phyloP scores from a whole-genome alignment of 2,888 invertebrate species.

The Linnaemya tessellans region DNA sequence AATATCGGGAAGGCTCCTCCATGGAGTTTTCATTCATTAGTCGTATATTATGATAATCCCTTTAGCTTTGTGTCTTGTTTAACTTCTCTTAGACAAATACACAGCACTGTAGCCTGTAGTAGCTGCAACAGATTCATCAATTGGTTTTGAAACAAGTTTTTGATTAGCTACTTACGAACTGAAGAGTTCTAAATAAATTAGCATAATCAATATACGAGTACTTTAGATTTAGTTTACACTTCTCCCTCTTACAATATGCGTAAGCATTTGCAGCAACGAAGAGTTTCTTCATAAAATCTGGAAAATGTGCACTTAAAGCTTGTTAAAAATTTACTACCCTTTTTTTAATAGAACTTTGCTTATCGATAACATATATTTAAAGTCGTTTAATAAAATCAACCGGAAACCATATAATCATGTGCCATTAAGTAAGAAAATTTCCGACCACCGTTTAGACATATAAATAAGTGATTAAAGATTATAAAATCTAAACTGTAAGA shows the following conservation, averaged over 20 bases:
- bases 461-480: background rate
- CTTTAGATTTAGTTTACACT: background rate
- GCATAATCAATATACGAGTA: conserved; percentile 27
- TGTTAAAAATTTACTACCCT: background rate
- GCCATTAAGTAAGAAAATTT: background rate
- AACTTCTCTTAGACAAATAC: conserved; percentile 5
- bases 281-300: background rate
- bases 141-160: conserved; percentile 12
- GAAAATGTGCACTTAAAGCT: background rate
- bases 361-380: background rate
- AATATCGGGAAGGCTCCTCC: no score
- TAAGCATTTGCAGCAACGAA: background rate
- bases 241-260: background rate
- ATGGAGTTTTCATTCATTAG: no score
- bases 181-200: conserved; percentile 30
- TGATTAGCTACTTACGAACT: conserved; percentile 35
- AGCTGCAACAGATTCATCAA: conserved; percentile 2
- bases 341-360: background rate
- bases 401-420: background rate
- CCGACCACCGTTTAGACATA: background rate
- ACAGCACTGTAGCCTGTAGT: background rate
- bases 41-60: no score
- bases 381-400: background rate
- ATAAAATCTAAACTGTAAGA: background rate
- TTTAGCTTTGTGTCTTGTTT: background rate